phyloP scores from a whole-genome alignment of 2,888 invertebrate species.

The Subacronicta megacephala region DNA sequence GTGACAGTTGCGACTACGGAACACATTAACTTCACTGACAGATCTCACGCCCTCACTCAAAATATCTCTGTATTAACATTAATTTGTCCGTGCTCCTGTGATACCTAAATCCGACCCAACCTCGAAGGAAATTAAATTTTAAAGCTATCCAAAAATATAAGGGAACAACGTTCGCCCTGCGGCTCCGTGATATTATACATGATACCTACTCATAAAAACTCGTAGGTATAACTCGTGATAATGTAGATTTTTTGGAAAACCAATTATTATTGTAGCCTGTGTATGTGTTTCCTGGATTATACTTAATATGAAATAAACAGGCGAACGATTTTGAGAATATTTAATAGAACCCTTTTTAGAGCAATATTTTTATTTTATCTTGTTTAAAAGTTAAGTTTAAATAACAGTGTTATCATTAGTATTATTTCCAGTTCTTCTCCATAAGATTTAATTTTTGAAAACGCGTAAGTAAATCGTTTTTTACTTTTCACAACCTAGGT shows the following conservation, averaged over 20 bases:
- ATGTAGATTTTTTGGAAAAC: slow-evolving; percentile 44
- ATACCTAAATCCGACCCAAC: slow-evolving; percentile 54
- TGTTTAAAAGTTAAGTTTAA: too few species aligned
- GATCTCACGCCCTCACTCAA: slow-evolving; percentile 58
- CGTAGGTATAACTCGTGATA: slow-evolving; percentile 47
- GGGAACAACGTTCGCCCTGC: slow-evolving; percentile 40
- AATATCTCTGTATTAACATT: slow-evolving; percentile 61
- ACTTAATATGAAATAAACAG: too few species aligned
- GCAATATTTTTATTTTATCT: too few species aligned
- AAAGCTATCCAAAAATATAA: slow-evolving; percentile 57
- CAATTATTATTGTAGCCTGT: slow-evolving; percentile 42
- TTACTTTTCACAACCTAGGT: too few species aligned
- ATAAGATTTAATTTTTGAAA: too few species aligned
- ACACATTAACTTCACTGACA: slow-evolving; percentile 52
- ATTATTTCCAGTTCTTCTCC: too few species aligned
- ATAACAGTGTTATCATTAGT: too few species aligned
- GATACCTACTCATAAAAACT: slow-evolving; percentile 54
- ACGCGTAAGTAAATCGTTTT: too few species aligned
- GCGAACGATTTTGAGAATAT: neutral
- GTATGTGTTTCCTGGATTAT: slow-evolving; percentile 30
- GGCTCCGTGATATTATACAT: slow-evolving; percentile 44
- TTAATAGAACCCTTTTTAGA: too few species aligned
- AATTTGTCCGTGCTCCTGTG: slow-evolving; percentile 55
- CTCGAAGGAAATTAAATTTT: slow-evolving; percentile 64
- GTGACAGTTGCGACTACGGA: neutral